Evolutionary conservation across 2,888 invertebrate species (phyloP).

Genomic region (Bombylius major): DNA sequence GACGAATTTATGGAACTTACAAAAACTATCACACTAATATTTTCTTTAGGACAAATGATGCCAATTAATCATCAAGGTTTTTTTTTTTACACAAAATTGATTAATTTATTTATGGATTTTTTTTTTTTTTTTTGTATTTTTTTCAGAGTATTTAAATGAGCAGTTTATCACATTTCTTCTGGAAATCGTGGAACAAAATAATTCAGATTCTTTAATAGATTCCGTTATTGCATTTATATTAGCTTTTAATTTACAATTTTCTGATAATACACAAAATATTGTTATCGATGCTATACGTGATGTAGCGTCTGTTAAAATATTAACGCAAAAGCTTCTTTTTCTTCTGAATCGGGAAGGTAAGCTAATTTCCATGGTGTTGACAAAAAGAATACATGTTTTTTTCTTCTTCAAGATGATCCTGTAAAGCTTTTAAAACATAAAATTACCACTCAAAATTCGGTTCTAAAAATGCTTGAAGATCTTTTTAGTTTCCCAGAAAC

Average conservation of each 20-base stretch:
- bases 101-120: neutral
- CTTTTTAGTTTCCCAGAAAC: slow-evolving; percentile 68
- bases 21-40: slow-evolving; percentile 71
- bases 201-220: slow-evolving; percentile 76
- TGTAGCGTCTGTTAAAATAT: slow-evolving; percentile 63
- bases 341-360: slow-evolving; percentile 83
- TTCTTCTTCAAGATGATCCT: slow-evolving; percentile 61
- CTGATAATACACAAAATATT: slow-evolving; percentile 51
- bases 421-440: slow-evolving; percentile 68
- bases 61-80: slow-evolving; percentile 81
- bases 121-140: slow-evolving; percentile 1
- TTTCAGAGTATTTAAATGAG: slow-evolving; percentile 69
- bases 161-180: slow-evolving; percentile 71
- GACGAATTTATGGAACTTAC: slow-evolving; percentile 73
- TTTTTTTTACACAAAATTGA: slow-evolving; percentile 12
- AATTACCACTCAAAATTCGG: slow-evolving; percentile 52
- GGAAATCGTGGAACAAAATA: slow-evolving; percentile 71
- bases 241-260: slow-evolving; percentile 83
- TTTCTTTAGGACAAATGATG: slow-evolving; percentile 81
- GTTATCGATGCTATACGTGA: slow-evolving; percentile 57
- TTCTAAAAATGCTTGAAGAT: slow-evolving; percentile 79
- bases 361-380: neutral
- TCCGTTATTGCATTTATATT: slow-evolving; percentile 70
- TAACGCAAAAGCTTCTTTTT: slow-evolving; percentile 80
- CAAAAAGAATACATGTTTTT: neutral